A percentile compares a stretch with the other conserved stretches of the same genome.
phyloP scores from a whole-genome alignment of 2,888 invertebrate species.

The Platypus cylindrus region DNA sequence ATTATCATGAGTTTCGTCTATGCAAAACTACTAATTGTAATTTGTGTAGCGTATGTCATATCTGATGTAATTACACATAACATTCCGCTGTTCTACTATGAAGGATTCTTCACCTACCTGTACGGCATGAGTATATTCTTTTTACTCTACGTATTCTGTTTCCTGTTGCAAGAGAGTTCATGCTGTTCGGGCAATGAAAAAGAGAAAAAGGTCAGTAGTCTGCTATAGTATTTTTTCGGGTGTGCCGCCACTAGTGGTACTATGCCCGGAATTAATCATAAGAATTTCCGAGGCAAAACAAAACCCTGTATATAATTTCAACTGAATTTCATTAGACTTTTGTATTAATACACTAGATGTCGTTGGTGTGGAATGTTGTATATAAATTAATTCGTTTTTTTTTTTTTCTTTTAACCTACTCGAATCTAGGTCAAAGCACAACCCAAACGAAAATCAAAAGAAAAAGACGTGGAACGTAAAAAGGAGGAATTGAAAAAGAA shows the following conservation, averaged over 20 bases:
- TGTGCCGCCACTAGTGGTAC: no score
- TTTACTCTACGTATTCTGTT: constrained; percentile 87
- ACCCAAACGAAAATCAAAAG: constrained; percentile 38
- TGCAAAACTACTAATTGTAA: constrained; percentile 84
- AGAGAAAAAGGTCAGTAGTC: constrained; percentile 39
- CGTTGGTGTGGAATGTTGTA: background rate
- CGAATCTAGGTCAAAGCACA: constrained; percentile 25
- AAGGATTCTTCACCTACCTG: constrained; percentile 89
- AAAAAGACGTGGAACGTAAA: constrained; percentile 43
- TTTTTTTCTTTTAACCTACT: background rate
- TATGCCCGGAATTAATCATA: no score
- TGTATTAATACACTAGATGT: no score
- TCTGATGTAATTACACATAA: constrained; percentile 90
- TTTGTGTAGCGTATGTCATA: constrained; percentile 88
- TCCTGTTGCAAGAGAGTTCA: constrained; percentile 81
- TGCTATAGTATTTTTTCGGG: no score
- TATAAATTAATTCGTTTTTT: background rate
- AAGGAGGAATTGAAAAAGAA: constrained; percentile 40
- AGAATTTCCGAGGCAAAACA: no score
- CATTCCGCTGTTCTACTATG: constrained; percentile 86
- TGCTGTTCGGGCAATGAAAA: constrained; percentile 64
- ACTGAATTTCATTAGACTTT: no score
- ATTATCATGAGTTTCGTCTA: constrained; percentile 94
- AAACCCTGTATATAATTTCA: no score
- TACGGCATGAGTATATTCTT: constrained; percentile 89